These are phyloP conservation scores for Drosophila kanapiae DNA, from an alignment of 1,140 invertebrate species.

Conservation along the genomic window DNA sequence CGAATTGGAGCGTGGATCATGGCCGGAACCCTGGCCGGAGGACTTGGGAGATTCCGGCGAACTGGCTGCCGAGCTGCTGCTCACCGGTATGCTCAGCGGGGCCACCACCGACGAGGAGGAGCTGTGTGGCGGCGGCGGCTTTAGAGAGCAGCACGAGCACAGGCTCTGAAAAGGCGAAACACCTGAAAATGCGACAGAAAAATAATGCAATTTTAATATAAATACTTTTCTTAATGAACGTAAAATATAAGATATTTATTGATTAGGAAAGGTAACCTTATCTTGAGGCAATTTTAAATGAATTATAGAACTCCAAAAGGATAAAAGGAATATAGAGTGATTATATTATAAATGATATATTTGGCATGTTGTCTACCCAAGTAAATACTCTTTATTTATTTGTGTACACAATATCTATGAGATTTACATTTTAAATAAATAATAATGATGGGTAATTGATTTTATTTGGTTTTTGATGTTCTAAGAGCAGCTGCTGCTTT, in stretches of 20 bases:
- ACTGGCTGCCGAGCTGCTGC: constrained; percentile 74
- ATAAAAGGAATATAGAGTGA: background rate
- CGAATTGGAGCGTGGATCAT: constrained; percentile 90
- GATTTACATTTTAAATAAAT: constrained; percentile 7
- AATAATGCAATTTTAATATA: background rate
- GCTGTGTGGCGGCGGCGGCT: constrained; percentile 85
- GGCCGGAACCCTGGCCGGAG: constrained; percentile 58
- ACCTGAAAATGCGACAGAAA: constrained; percentile 41
- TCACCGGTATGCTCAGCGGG: constrained; percentile 77
- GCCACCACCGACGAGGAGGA: constrained; percentile 53
- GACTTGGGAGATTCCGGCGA: constrained; percentile 84
- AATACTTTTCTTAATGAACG: background rate
- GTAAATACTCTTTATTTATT: background rate
- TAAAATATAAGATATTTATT: background rate
- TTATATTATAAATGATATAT: too few species aligned
- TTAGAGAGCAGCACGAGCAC: constrained; percentile 92
- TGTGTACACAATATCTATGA: background rate
- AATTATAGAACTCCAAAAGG: background rate
- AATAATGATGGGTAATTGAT: constrained; percentile 4
- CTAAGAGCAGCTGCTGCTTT: constrained; percentile 17
- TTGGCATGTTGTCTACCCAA: too few species aligned
- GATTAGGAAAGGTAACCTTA: too few species aligned
- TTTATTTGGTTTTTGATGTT: constrained; percentile 28
- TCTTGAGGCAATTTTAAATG: background rate
- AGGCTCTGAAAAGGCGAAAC: constrained; percentile 89